Conservation (phyloP, 1,140 invertebrate species). For the Pomacea maculata region DNA sequence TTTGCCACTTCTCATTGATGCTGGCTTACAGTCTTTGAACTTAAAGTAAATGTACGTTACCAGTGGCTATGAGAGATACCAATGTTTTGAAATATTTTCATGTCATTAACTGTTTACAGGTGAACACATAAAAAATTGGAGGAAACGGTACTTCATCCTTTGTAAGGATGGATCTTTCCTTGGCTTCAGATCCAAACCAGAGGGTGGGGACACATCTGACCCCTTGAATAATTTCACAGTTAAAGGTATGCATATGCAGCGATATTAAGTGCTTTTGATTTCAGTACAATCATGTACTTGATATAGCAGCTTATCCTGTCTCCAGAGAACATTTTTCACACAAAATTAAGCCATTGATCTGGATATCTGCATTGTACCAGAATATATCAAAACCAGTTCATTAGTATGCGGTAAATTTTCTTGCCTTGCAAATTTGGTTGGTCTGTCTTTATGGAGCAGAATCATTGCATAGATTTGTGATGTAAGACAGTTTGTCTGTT, state of each 20-base stretch:
- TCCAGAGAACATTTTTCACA: too few relatives aligned
- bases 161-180: conserved; percentile 92
- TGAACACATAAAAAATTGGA: conserved; percentile 85
- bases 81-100: too few relatives aligned
- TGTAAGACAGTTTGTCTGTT: too few relatives aligned
- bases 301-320: too few relatives aligned
- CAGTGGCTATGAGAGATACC: too few relatives aligned
- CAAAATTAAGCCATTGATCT: too few relatives aligned
- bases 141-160: conserved; percentile 93
- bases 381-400: not conserved
- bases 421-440: not conserved
- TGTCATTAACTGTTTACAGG: conserved; percentile 43
- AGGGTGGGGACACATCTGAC: conserved; percentile 76
- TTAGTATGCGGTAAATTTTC: not conserved
- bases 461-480: too few relatives aligned
- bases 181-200: conserved; percentile 92
- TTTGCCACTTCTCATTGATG: too few relatives aligned
- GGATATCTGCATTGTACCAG: not conserved
- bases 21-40: too few relatives aligned
- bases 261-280: too few relatives aligned
- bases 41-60: too few relatives aligned
- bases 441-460: not conserved
- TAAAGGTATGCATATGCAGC: conserved; percentile 71
- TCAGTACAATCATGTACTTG: too few relatives aligned
- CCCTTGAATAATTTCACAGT: conserved; percentile 99